These are phyloP conservation scores for Anguilla rostrata DNA, from an alignment of 2,113 vertebrate genomes.

Conservation along the genomic window DNA sequence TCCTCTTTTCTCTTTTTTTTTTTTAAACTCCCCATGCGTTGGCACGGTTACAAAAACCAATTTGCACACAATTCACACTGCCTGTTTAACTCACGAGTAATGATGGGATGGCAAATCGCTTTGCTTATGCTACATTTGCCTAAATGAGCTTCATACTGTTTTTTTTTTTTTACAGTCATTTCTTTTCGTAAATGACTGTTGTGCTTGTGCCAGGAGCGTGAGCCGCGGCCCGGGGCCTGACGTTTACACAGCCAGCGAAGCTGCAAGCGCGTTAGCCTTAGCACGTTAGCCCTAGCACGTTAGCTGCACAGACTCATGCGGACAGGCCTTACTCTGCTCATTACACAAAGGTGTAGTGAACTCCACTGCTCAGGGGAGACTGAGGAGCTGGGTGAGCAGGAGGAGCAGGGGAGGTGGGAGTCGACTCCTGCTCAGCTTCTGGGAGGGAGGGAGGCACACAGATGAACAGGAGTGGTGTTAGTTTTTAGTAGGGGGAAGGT, in stretches of 20 bases:
- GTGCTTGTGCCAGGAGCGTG: slow-evolving; percentile 30
- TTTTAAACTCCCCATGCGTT: slow-evolving; percentile 47
- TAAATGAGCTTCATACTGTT: neutral
- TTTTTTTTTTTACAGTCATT: too few relatives aligned
- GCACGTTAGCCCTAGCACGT: slow-evolving; percentile 31
- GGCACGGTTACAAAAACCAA: slow-evolving; percentile 61
- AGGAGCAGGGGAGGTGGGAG: slow-evolving; percentile 78
- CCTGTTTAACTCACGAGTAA: slow-evolving; percentile 35
- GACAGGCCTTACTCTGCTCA: slow-evolving; percentile 86
- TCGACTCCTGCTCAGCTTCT: slow-evolving; percentile 82
- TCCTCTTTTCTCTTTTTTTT: slow-evolving; percentile 14
- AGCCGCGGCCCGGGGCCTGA: neutral
- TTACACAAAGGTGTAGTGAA: slow-evolving; percentile 99
- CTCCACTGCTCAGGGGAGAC: slow-evolving; percentile 88
- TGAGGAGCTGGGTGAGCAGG: slow-evolving; percentile 68
- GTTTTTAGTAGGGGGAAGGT: slow-evolving; percentile 24
- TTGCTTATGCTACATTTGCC: slow-evolving; percentile 12
- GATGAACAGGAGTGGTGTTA: slow-evolving; percentile 60
- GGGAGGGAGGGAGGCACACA: slow-evolving; percentile 72
- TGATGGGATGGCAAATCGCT: slow-evolving; percentile 14
- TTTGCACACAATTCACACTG: slow-evolving; percentile 73
- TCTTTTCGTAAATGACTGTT: slow-evolving; percentile 9
- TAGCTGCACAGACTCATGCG: slow-evolving; percentile 44
- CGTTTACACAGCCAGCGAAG: slow-evolving; percentile 35
- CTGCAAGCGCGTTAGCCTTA: slow-evolving; percentile 47